Conservation (phyloP, 2,797 vertebrate genomes). For the Mareca strepera region DNA sequence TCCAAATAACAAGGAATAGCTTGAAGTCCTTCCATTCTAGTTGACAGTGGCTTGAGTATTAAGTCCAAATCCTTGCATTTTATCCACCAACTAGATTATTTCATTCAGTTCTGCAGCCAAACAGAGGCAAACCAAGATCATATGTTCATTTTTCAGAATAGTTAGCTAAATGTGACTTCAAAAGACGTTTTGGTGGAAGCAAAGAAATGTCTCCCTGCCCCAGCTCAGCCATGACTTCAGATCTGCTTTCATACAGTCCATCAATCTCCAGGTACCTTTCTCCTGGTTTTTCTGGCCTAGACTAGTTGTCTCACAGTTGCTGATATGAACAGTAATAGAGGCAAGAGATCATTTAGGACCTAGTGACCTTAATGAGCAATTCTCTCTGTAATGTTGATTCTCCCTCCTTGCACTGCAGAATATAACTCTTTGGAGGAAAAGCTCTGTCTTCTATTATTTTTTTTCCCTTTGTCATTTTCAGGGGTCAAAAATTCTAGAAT, state of each 20-base stretch:
- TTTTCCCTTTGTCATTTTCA: neutral
- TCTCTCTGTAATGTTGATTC: fast-evolving
- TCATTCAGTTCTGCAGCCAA: constrained; percentile 9
- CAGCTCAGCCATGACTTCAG: neutral
- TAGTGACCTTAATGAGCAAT: neutral
- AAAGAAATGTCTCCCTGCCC: neutral
- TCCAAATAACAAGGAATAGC: constrained; percentile 9
- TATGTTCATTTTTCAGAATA: neutral
- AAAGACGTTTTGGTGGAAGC: neutral
- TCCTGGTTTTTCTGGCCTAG: neutral
- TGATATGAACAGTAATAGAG: neutral
- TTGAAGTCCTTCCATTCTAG: constrained; percentile 33
- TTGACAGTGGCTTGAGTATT: constrained; percentile 18
- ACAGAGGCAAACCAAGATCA: neutral
- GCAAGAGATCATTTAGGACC: neutral
- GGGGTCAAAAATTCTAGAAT: neutral
- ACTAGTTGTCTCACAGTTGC: neutral
- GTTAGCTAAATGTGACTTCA: neutral
- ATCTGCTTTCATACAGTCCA: neutral
- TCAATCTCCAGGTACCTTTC: neutral
- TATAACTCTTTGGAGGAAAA: neutral
- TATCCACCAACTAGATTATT: neutral
- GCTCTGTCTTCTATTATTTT: neutral
- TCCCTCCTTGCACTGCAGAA: neutral
- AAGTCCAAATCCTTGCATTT: constrained; percentile 39